Evolutionary conservation across 30 jellyfish, hydroid and myxozoan genomes (phyloP).

Genomic region (Cassiopea andromeda): DNA sequence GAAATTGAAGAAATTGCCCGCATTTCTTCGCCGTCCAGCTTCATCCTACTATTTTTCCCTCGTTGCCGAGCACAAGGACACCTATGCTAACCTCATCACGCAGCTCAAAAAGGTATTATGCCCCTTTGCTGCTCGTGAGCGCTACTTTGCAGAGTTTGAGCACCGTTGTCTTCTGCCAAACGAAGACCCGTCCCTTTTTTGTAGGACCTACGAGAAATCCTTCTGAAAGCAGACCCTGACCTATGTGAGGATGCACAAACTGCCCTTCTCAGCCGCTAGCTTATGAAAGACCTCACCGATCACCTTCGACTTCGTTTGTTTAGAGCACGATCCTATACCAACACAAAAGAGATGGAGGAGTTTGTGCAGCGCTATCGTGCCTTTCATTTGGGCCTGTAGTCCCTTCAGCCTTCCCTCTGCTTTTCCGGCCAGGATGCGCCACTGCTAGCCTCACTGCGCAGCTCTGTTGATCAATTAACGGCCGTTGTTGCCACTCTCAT

Average conservation of each 20-base stretch:
- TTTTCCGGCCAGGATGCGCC: neutral
- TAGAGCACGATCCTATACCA: conserved; percentile 36
- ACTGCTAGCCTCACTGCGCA: too few species aligned
- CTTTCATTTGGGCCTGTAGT: neutral
- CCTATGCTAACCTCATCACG: neutral
- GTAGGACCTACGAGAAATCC: conserved; percentile 41
- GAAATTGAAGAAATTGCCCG: neutral
- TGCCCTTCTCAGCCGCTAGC: too few species aligned
- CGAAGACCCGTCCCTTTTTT: conserved; percentile 10
- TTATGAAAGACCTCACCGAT: conserved; percentile 10
- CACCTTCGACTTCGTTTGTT: conserved; percentile 10
- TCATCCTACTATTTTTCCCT: too few species aligned
- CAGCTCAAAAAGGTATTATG: neutral
- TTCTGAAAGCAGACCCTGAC: conserved; percentile 28
- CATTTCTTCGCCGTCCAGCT: too few species aligned
- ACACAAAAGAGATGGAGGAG: neutral
- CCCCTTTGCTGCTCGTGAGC: conserved; percentile 21
- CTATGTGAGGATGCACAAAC: conserved; percentile 20
- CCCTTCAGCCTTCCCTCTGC: too few species aligned
- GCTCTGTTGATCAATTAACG: neutral
- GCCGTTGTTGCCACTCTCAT: neutral
- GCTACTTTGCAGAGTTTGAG: too few species aligned
- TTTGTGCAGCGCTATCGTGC: neutral
- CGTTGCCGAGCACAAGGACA: neutral
- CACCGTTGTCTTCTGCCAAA: too few species aligned